Evolutionary conservation across 2,797 vertebrate species (phyloP).

Genomic region (Odontamblyopus rebecca): DNA sequence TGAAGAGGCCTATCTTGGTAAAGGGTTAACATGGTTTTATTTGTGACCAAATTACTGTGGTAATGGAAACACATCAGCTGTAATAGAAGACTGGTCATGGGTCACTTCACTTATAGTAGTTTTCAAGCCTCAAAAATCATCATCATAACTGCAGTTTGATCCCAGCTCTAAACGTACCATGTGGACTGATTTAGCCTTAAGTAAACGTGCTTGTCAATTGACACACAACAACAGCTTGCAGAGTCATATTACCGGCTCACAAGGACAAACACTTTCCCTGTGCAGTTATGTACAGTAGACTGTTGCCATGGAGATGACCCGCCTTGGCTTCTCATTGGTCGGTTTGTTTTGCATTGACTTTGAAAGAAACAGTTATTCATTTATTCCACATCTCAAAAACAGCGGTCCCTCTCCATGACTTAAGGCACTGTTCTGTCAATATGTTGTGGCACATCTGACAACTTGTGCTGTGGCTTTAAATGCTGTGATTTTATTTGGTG

Average conservation of each 20-base stretch:
- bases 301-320: conserved; percentile 26
- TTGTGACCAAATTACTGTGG: conserved; percentile 13
- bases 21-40: conserved; percentile 8
- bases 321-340: conserved; percentile 40
- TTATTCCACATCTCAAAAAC: conserved; percentile 36
- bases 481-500: conserved; percentile 1
- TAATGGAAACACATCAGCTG: conserved; percentile 23
- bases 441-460: conserved; percentile 20
- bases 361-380: conserved; percentile 54
- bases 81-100: conserved; percentile 44
- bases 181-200: conserved; percentile 7
- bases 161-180: not conserved
- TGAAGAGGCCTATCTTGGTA: not conserved
- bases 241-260: conserved; percentile 21
- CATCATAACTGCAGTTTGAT: conserved; percentile 13
- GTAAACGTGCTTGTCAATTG: conserved; percentile 22
- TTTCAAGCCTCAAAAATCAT: conserved; percentile 22
- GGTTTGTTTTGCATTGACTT: conserved; percentile 47
- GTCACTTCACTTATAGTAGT: conserved; percentile 40
- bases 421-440: conserved; percentile 17
- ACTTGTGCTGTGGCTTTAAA: not conserved
- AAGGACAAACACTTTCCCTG: conserved; percentile 21
- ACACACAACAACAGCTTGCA: conserved; percentile 18
- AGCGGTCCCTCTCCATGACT: conserved; percentile 34
- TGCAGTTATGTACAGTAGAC: conserved; percentile 9